Percentiles rank a stretch among this genome's conserved stretches.
These are phyloP conservation scores for Hyperoodon ampullatus DNA, from an alignment of 2,113 vertebrate species.

Conservation along the genomic window DNA sequence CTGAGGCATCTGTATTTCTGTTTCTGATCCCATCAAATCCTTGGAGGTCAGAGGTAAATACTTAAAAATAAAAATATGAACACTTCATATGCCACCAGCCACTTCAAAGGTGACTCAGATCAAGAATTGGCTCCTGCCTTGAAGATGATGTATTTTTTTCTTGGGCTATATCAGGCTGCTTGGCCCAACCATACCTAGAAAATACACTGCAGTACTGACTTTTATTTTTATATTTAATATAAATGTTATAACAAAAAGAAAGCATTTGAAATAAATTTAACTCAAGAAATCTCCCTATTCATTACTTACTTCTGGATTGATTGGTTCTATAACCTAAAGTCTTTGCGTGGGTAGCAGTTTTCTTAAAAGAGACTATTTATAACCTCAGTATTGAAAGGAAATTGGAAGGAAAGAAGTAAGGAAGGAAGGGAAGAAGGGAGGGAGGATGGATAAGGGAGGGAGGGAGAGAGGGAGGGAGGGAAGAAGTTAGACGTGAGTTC, in stretches of 20 bases:
- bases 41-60: constrained; percentile 54
- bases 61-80: constrained; percentile 56
- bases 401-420: not conserved
- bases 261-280: not conserved
- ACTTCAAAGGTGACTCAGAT: constrained; percentile 29
- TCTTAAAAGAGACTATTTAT: not conserved
- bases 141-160: not conserved
- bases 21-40: constrained; percentile 41
- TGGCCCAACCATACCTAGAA: not conserved
- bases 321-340: not conserved
- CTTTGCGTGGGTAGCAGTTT: not conserved
- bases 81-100: not conserved
- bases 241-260: not conserved
- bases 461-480: too few relatives aligned
- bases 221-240: not conserved
- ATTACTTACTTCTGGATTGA: not conserved
- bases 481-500: not conserved
- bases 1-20: constrained; percentile 53
- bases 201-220: not conserved
- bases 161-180: not conserved
- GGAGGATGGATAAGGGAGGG: not conserved
- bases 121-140: constrained; percentile 25
- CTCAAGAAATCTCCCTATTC: not conserved
- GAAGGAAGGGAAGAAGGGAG: not conserved
- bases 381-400: not conserved